Evolutionary conservation across 2,888 invertebrate species (phyloP).

Genomic region (Homarus gammarus): DNA sequence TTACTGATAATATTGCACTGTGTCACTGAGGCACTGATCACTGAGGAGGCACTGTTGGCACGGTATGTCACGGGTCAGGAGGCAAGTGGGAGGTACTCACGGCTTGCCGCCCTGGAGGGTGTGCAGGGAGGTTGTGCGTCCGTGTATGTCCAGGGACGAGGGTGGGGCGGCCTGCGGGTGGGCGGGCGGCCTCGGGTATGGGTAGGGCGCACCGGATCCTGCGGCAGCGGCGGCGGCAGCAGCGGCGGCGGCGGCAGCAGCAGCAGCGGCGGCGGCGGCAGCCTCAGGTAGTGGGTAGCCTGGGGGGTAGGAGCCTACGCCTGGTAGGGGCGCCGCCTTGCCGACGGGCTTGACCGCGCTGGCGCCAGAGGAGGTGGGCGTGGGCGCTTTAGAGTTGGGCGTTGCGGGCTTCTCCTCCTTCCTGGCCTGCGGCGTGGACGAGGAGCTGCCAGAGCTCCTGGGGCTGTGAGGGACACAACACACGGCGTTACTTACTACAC

Average conservation of each 20-base stretch:
- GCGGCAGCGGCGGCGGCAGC: slow-evolving; percentile 66
- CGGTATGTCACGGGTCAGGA: slow-evolving; percentile 36
- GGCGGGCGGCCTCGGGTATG: slow-evolving; percentile 74
- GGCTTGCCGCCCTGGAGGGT: slow-evolving; percentile 85
- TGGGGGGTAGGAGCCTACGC: slow-evolving; percentile 70
- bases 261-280: slow-evolving; percentile 81
- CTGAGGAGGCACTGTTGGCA: slow-evolving; percentile 15
- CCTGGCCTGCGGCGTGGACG: slow-evolving; percentile 70
- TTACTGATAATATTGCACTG: slow-evolving; percentile 35
- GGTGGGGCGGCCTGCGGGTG: slow-evolving; percentile 68
- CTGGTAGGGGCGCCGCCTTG: slow-evolving; percentile 80
- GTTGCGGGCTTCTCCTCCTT: slow-evolving; percentile 74
- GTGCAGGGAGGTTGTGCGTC: slow-evolving; percentile 68
- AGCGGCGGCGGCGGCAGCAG: slow-evolving; percentile 81
- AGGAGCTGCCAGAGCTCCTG: slow-evolving; percentile 66
- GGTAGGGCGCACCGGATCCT: slow-evolving; percentile 70
- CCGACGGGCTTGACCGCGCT: slow-evolving; percentile 81
- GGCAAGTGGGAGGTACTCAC: slow-evolving; percentile 83
- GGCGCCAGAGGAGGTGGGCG: slow-evolving; percentile 77
- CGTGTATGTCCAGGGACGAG: slow-evolving; percentile 70
- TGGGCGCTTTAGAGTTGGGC: slow-evolving; percentile 65
- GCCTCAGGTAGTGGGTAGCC: slow-evolving; percentile 78
- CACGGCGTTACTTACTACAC: not conserved
- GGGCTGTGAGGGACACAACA: slow-evolving; percentile 54
- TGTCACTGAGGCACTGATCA: slow-evolving; percentile 41